These are phyloP conservation scores for Moxostoma hubbsi DNA, from an alignment of 2,797 vertebrate genomes.

Conservation along the genomic window DNA sequence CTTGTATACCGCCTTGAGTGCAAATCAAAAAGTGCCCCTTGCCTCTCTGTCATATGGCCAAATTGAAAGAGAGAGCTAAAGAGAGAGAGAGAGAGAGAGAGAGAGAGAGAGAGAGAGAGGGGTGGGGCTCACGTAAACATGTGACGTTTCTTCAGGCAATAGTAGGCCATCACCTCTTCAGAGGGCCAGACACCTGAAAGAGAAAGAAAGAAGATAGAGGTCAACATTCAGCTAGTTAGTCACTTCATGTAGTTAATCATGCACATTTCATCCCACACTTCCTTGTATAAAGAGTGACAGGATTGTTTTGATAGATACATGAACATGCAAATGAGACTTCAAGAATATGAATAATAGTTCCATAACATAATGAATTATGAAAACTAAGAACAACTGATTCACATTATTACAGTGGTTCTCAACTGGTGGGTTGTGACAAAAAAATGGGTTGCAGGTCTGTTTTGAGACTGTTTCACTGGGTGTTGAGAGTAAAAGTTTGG, in stretches of 20 bases:
- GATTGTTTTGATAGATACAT: not conserved
- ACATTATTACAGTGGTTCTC: not conserved
- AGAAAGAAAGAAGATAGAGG: slow-evolving; percentile 5
- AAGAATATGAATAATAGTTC: not conserved
- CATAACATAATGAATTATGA: not conserved
- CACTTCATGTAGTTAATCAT: slow-evolving; percentile 33
- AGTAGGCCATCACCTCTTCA: slow-evolving; percentile 97
- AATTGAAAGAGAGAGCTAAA: slow-evolving; percentile 60
- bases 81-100: slow-evolving; percentile 64
- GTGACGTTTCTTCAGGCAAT: slow-evolving; percentile 90
- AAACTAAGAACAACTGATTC: not conserved
- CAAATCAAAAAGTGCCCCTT: slow-evolving; percentile 95
- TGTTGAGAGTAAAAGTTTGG: too few species aligned
- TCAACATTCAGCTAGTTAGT: not conserved
- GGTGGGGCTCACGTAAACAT: slow-evolving; percentile 88
- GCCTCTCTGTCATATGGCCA: slow-evolving; percentile 74
- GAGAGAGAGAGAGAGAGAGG: slow-evolving; percentile 75
- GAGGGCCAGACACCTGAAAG: slow-evolving; percentile 92
- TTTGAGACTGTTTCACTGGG: too few species aligned
- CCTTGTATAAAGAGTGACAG: not conserved
- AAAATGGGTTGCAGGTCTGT: too few species aligned
- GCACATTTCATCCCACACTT: slow-evolving; percentile 29
- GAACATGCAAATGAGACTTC: not conserved
- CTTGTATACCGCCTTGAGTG: slow-evolving; percentile 92
- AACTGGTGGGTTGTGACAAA: too few species aligned